Evolutionary conservation across 2,888 invertebrate species (phyloP), one percentile per base, ranked within the genome.

Genomic region (Cephalotes varians): DNA sequence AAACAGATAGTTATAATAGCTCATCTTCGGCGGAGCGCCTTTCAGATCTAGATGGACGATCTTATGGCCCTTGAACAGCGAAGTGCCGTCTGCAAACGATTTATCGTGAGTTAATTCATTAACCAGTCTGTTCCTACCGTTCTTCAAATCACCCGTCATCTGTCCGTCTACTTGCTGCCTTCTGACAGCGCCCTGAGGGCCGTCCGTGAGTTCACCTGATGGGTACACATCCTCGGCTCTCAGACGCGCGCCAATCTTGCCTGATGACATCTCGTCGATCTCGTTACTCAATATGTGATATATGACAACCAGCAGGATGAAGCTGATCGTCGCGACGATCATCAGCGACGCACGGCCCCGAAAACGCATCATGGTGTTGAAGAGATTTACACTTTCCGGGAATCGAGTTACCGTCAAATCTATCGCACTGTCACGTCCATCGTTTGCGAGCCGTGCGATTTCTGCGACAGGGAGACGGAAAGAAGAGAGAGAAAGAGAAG

Each of bases 21-120:
- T 92, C 2, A 97, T 91, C 90, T 96, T 96, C 0, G 97, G 97
- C 0, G 98, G 98, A 1, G 98, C 97, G 10, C 98, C 98, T 94
- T 98, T 98, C 21, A 98, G 94, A 94, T 98, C 98, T 34, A 98
- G 94, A 94, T 98, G 98, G 1, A 98, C 97, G 37, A 98, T 95
- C 82, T 97, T 96, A 84, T 96, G 95, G 1, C 94, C 94, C 76
- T 92, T 93, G 74, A 92, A 94, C 12, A 94, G 65, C n/a, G 93
- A 89, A 3, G 65, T 58, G 0, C 54, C 86, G 37, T 89, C 87
- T n/a, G 40, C 34, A 0, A 65, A 60, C 0, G 34, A 56, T 71
- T 74, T 89, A 40, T 31, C 82, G 18, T 84, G 76, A 79, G 84
- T 86, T 10, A 85, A 72, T 6, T 90, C 85, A 12, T 58, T 64